A percentile compares a stretch with the other conserved stretches of the same genome.
Conservation (phyloP, 2,113 vertebrate species). For the Petrocephalus zakoni region DNA sequence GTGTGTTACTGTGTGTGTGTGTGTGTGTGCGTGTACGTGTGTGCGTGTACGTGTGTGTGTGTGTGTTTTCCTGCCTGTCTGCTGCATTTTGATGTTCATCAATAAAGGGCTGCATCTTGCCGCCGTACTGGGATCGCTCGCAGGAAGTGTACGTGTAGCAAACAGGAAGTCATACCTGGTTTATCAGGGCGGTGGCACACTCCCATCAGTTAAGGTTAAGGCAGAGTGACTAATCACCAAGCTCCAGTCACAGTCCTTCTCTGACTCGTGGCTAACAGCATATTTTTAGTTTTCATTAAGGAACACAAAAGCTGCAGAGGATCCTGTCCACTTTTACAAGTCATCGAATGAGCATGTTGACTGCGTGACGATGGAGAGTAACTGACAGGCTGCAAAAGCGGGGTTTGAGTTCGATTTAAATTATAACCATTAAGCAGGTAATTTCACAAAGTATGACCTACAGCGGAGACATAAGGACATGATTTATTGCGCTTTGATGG, state of each 20-base stretch:
- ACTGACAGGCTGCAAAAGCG: neutral
- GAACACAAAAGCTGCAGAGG: neutral
- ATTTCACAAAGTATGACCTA: neutral
- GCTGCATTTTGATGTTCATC: neutral
- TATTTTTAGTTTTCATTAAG: neutral
- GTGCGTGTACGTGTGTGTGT: neutral
- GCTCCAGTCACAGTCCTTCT: neutral
- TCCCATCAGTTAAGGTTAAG: neutral
- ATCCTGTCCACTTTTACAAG: neutral
- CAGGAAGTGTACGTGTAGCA: neutral
- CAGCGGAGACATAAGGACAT: neutral
- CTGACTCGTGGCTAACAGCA: neutral
- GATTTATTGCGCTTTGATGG: neutral
- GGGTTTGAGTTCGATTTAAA: neutral
- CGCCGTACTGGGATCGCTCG: neutral
- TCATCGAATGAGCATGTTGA: neutral
- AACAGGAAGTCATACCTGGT: neutral
- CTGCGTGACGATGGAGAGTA: neutral
- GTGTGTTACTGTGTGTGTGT: neutral
- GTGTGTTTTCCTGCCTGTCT: neutral
- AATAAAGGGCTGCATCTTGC: neutral
- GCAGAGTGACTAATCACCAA: neutral
- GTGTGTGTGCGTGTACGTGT: neutral
- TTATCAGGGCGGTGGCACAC: neutral
- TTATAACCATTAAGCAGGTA: neutral